A percentile compares a stretch with the other conserved stretches of the same genome.
Conservation (phyloP, 2,113 vertebrate genomes). For the Mustelus asterias region DNA sequence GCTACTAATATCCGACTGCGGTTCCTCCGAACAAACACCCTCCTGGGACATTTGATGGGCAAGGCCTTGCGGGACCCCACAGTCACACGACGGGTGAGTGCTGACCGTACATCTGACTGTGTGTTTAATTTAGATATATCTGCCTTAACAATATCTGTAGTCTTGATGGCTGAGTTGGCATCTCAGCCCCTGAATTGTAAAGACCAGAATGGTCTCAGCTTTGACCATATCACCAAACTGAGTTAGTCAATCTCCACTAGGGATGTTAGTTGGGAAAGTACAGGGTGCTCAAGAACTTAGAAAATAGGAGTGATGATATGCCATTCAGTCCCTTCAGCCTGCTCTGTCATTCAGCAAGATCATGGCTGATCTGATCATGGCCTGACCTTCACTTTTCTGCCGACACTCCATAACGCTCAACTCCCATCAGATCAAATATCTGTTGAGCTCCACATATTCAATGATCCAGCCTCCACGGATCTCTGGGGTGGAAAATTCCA, state of each 20-base stretch:
- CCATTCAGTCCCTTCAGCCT: background rate
- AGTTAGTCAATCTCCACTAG: background rate
- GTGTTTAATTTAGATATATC: background rate
- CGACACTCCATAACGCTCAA: background rate
- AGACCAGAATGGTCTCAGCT: background rate
- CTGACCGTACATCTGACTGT: background rate
- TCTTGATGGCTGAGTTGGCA: background rate
- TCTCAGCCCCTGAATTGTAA: background rate
- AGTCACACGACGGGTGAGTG: conserved; percentile 84
- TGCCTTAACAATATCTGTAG: background rate
- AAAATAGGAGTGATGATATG: background rate
- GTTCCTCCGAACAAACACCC: conserved; percentile 90
- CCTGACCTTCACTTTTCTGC: background rate
- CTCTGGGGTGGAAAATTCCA: background rate
- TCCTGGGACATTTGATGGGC: conserved; percentile 95
- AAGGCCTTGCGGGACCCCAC: conserved; percentile 93
- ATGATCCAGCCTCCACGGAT: too few relatives aligned
- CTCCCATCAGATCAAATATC: background rate
- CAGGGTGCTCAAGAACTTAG: background rate
- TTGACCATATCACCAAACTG: background rate
- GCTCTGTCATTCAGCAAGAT: background rate
- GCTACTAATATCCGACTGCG: conserved; percentile 89
- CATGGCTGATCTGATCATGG: background rate
- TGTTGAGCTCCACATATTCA: background rate
- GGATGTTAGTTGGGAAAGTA: background rate